These are phyloP conservation scores for Crepidodera aurea DNA, from an alignment of 2,888 invertebrate genomes.

Conservation along the genomic window DNA sequence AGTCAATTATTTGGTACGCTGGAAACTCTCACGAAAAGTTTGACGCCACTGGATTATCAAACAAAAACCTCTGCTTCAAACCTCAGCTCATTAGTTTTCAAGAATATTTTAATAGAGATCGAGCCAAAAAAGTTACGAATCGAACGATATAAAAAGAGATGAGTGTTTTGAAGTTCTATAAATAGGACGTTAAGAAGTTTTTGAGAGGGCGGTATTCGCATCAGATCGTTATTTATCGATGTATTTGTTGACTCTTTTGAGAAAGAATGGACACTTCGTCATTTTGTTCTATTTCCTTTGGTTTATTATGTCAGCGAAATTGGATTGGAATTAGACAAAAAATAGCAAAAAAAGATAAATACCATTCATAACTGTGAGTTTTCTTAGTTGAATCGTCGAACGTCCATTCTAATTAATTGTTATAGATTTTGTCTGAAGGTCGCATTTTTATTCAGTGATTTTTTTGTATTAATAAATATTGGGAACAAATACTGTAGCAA, in stretches of 20 bases:
- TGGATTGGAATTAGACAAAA: background rate
- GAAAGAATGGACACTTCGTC: slow-evolving; percentile 12
- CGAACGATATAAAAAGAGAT: slow-evolving; percentile 13
- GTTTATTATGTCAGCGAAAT: background rate
- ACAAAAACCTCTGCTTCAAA: slow-evolving; percentile 16
- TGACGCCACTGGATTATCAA: background rate
- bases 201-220: slow-evolving; percentile 10
- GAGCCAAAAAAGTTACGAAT: slow-evolving; percentile 8
- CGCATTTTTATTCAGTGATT: no score
- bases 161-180: slow-evolving; percentile 18
- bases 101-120: slow-evolving; percentile 16
- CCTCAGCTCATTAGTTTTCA: slow-evolving; percentile 32
- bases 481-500: no score
- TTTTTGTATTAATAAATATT: no score
- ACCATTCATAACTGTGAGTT: background rate
- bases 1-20: no score
- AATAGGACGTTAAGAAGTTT: slow-evolving; percentile 27
- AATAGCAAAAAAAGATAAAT: background rate
- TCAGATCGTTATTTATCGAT: slow-evolving; percentile 21
- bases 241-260: slow-evolving; percentile 17
- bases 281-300: slow-evolving; percentile 5
- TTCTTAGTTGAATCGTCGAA: no score
- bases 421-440: no score
- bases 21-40: no score
- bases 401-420: no score